Conservation (phyloP, 2,888 invertebrate genomes). For the Lordiphosa andalusiaca region DNA sequence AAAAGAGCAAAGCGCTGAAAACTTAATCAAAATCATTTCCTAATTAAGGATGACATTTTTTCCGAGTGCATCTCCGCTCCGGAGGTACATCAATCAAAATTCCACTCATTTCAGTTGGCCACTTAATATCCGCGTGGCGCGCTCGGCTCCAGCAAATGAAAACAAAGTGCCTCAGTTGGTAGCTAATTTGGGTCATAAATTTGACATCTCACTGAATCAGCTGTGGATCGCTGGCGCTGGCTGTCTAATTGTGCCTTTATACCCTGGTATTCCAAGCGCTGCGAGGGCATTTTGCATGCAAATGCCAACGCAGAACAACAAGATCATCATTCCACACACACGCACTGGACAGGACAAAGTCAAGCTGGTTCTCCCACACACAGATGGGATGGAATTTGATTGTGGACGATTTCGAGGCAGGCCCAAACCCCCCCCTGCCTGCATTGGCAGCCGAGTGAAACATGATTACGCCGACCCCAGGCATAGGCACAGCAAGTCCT, state of each 20-base stretch:
- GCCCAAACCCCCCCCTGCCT: too few relatives aligned
- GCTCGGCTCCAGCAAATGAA: constrained; percentile 25
- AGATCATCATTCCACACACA: constrained; percentile 36
- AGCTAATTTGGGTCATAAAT: constrained; percentile 45
- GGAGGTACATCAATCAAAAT: constrained; percentile 31
- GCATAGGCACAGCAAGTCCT: background rate
- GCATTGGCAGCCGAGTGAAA: constrained; percentile 18
- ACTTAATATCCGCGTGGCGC: constrained; percentile 55
- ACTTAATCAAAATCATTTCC: too few relatives aligned
- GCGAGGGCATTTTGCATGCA: constrained; percentile 39
- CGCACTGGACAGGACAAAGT: constrained; percentile 20
- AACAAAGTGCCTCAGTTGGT: constrained; percentile 40
- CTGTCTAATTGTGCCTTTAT: constrained; percentile 7
- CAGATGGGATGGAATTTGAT: constrained; percentile 3
- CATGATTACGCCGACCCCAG: constrained; percentile 36
- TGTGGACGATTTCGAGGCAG: constrained; percentile 7
- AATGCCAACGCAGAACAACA: constrained; percentile 38
- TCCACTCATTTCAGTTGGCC: constrained; percentile 11
- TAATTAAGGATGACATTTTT: constrained; percentile 6
- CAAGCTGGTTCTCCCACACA: background rate
- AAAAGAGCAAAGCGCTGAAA: too few relatives aligned
- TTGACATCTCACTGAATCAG: constrained; percentile 16
- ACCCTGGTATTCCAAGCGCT: constrained; percentile 45
- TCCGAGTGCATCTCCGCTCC: constrained; percentile 18
- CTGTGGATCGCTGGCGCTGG: constrained; percentile 17